Percentiles rank a stretch among this genome's conserved stretches.
These are phyloP conservation scores for Malurus alboscapulatus DNA, from an alignment of 2,113 vertebrate genomes.

Conservation along the genomic window DNA sequence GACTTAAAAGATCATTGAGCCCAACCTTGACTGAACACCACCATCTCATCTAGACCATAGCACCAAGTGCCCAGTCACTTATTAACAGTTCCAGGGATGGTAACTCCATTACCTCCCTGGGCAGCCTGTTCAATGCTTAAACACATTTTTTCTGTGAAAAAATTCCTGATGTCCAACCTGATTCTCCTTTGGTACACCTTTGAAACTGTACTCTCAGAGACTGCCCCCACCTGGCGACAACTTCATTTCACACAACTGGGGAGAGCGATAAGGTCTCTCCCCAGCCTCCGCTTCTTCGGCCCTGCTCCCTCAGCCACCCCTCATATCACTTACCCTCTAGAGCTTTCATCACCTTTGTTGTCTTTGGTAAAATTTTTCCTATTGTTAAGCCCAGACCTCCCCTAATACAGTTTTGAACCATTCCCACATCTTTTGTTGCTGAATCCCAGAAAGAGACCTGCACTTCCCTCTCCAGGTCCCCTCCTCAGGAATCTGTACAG, in stretches of 20 bases:
- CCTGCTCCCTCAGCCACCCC: background rate
- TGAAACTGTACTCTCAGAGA: background rate
- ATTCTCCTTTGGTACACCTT: background rate
- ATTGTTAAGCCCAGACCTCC: background rate
- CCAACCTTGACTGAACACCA: background rate
- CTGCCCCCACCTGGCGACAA: background rate
- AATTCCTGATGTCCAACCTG: background rate
- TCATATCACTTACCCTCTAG: background rate
- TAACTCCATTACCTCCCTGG: background rate
- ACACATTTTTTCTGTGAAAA: background rate
- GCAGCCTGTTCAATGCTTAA: background rate
- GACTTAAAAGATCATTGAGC: background rate
- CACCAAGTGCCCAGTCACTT: background rate
- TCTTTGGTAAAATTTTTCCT: background rate
- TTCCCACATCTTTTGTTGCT: background rate
- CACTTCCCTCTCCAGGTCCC: background rate
- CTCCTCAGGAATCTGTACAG: background rate
- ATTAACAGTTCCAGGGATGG: background rate
- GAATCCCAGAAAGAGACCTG: background rate
- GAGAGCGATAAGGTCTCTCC: background rate
- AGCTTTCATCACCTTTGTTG: background rate
- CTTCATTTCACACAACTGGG: background rate
- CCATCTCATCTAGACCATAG: background rate
- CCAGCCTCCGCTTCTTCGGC: background rate
- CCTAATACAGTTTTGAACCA: fast-evolving